Percentiles rank a stretch among this genome's conserved stretches.
phyloP scores from a whole-genome alignment of 2,888 invertebrate genomes.

The Pseudococcus viburni region DNA sequence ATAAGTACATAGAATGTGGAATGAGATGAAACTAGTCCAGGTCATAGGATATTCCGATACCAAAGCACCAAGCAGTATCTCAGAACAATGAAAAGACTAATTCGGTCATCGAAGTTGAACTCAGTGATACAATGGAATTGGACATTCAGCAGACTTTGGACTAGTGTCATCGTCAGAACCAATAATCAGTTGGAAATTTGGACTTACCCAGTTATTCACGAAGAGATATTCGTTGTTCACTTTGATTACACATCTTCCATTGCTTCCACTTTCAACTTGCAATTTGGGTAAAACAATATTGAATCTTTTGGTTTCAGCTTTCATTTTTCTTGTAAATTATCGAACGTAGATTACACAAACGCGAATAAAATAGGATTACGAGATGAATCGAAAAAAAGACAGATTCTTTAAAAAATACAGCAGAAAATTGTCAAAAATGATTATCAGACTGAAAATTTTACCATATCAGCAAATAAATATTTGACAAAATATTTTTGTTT shows the following conservation, averaged over 20 bases:
- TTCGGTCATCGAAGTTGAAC: too few relatives aligned
- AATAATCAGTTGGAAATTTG: neutral
- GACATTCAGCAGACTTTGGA: too few relatives aligned
- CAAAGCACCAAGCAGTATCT: too few relatives aligned
- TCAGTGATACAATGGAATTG: too few relatives aligned
- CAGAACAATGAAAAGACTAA: too few relatives aligned
- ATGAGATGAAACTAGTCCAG: neutral
- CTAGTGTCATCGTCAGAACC: too few relatives aligned
- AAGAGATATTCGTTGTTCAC: constrained; percentile 34
- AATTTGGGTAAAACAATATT: constrained; percentile 36
- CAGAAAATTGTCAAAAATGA: neutral
- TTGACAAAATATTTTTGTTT: neutral
- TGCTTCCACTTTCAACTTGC: constrained; percentile 33
- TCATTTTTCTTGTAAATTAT: neutral
- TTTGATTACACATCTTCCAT: constrained; percentile 47
- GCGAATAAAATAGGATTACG: neutral
- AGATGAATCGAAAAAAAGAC: neutral
- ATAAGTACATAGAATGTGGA: neutral
- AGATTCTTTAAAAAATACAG: neutral
- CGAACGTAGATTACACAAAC: neutral
- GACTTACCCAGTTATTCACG: constrained; percentile 41
- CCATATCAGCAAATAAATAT: constrained; percentile 1
- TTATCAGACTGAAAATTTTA: neutral
- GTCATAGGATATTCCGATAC: neutral
- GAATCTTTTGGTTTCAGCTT: constrained; percentile 39